These are phyloP conservation scores for Callimorpha dominula DNA, from an alignment of 2,888 invertebrate genomes.

Conservation along the genomic window DNA sequence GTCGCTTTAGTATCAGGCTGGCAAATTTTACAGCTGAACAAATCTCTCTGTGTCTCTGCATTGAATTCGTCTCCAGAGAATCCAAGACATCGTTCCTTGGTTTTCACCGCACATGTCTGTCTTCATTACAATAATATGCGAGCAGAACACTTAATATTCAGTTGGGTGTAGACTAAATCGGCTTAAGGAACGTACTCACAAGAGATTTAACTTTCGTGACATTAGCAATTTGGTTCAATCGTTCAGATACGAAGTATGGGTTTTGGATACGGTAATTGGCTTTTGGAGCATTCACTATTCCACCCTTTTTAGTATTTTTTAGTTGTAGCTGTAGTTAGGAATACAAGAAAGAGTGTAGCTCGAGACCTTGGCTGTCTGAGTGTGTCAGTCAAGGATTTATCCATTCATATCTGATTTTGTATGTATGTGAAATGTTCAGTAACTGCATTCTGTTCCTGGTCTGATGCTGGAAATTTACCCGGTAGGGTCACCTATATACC, in stretches of 20 bases:
- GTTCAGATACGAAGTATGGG: constrained; percentile 6
- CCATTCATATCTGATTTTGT: no score
- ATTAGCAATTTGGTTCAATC: constrained; percentile 28
- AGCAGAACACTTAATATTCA: constrained; percentile 11
- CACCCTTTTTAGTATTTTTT: not conserved
- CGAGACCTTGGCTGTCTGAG: no score
- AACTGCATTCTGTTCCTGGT: no score
- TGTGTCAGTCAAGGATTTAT: no score
- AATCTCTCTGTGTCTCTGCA: not conserved
- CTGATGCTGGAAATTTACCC: no score
- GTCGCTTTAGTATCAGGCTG: no score
- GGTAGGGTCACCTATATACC: no score
- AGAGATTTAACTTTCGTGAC: constrained; percentile 26
- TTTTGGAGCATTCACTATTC: not conserved
- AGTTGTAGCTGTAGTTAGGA: no score
- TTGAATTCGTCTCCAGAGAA: not conserved
- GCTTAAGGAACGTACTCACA: constrained; percentile 17
- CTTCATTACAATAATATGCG: constrained; percentile 11
- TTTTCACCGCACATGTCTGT: not conserved
- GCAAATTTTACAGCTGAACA: no score
- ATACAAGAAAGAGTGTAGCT: no score
- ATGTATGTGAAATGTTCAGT: no score
- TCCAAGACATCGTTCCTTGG: not conserved
- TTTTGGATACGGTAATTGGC: constrained; percentile 9
- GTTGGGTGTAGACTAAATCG: constrained; percentile 17